Base-by-base conservation (phyloP, 2,888 invertebrate genomes). In the Cataglyphis altisquamis region DNA sequence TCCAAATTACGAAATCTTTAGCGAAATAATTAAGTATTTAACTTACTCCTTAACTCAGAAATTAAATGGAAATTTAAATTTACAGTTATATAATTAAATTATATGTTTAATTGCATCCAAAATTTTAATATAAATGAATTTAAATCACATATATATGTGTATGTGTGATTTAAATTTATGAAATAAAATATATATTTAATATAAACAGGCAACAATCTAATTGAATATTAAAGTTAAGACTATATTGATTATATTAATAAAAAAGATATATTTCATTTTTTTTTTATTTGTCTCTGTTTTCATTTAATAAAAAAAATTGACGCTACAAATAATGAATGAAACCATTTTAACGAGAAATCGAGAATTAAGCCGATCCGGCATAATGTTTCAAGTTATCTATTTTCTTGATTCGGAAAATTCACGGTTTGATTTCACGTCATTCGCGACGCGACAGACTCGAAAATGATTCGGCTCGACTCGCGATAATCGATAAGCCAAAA, bases 351-450 rank as follows among this genome's bases (percentile, higher is more conserved):
- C 4, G 72, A 32, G 29, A 78, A 32, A 41, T 57, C 36, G 55
- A 73, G 83, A 86, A 84, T 88, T 86, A 80, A 62, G 68, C 88
- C 84, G 84, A 70, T 48, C 64, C 64, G 75, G 62, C 73, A 63
- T 68, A 25, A 55, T 41, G 6, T 36, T 12, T 25, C 10, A n/a
- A 41, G 45, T 68, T 80, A 15, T 21, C 12, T 12, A 32, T 48
- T 55, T 45, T 63, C 8, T 9, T 84, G 72, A 86, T 89, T 90
- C 73, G 62, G 63, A 77, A 84, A 86, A 77, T 48, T 62, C 86
- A 57, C 32, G 73, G 21, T 90, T 90, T 84, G 86, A 88, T 89
- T 86, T 81, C 41, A 32, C 32, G 52, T 75, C 64, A 21, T 82
- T 78, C 45, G 45, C 21, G 60, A 78, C 78, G 45, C 57, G 57